Base-by-base conservation (phyloP, 2,888 invertebrate genomes). In the Rhamphomyia laevipes region DNA sequence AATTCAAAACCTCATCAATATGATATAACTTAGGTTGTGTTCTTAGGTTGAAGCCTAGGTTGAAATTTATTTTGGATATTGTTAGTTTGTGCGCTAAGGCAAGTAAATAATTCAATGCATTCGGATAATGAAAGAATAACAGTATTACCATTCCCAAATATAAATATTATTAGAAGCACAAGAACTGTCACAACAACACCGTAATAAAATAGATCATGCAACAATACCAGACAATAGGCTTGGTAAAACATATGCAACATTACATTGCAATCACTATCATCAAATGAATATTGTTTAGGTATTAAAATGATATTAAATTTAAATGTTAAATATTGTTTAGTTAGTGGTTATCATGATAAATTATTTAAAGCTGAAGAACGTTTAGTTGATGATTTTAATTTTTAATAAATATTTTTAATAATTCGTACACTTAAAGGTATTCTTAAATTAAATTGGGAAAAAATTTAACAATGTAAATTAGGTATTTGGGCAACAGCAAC, bases 341-440 rank as follows among this genome's bases (percentile, higher is more conserved):
- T 85, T 17, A 81, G 80, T 61, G 93, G 94, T 43, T 92, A 94
- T 72, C 80, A 81, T 47, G 88, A 90, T 63, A 86, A 85, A 65
- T 85, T 94, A 65, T 96, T 96, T 73, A 92, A 91, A 68, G 90
- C 90, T 10, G 94, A 95, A 67, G 86, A 89, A 59, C 78, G 84
- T 52, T 74, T 81, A 52, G 85, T 96, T 47, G 96, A 96, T 37
- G 93, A 96, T 73, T 94, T 95, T 74, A 91, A n/a, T n/a, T n/a
- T n/a, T n/a, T n/a, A n/a, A n/a, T n/a, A n/a, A n/a, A n/a, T 90
- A 68, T 97, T 97, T 71, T 76, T 96, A 48, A 76, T 86, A 48
- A 80, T 97, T 52, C 78, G 95, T 61, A 93, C 91, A 55, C 81
- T 90, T 64, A 88, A 93, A 51, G 88, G 87, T 41, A 81, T 85